A percentile compares a stretch with the other conserved stretches of the same genome.
Conservation (phyloP, 2,113 vertebrate species). For the Hippocampus guttulatus region DNA sequence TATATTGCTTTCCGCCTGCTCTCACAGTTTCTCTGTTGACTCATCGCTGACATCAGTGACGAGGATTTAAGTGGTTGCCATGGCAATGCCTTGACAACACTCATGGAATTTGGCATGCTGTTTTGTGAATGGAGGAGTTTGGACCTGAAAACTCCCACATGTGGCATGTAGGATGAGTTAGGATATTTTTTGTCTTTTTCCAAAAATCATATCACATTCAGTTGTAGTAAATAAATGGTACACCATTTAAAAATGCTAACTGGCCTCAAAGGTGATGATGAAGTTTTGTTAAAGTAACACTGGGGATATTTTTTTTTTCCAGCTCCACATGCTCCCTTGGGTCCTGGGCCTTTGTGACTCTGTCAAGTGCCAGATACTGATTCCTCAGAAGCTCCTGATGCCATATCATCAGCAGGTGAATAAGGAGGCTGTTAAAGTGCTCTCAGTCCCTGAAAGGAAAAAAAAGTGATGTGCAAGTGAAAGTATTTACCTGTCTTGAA, state of each 20-base stretch:
- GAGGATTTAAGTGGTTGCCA: conserved; percentile 50
- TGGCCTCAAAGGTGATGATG: background rate
- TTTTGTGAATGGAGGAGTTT: conserved; percentile 46
- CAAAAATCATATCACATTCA: conserved; percentile 3
- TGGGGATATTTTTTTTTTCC: background rate
- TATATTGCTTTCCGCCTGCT: conserved; percentile 16
- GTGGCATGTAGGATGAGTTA: conserved; percentile 7
- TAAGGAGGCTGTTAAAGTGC: background rate
- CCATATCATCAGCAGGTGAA: background rate
- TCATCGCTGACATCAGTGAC: conserved; percentile 44
- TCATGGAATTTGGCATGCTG: conserved; percentile 45
- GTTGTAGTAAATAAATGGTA: background rate
- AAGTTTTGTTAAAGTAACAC: background rate
- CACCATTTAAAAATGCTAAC: background rate
- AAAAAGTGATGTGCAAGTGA: background rate
- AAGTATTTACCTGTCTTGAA: no score
- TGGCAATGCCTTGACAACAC: conserved; percentile 58
- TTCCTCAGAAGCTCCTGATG: background rate
- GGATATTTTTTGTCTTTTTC: background rate
- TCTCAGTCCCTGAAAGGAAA: background rate
- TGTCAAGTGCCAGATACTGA: background rate
- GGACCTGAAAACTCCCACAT: conserved; percentile 34
- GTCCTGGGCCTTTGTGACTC: background rate
- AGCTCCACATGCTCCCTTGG: background rate
- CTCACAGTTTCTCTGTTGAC: conserved; percentile 36